phyloP scores from a whole-genome alignment of 2,797 vertebrate genomes.

The Tiaroga cobitis region DNA sequence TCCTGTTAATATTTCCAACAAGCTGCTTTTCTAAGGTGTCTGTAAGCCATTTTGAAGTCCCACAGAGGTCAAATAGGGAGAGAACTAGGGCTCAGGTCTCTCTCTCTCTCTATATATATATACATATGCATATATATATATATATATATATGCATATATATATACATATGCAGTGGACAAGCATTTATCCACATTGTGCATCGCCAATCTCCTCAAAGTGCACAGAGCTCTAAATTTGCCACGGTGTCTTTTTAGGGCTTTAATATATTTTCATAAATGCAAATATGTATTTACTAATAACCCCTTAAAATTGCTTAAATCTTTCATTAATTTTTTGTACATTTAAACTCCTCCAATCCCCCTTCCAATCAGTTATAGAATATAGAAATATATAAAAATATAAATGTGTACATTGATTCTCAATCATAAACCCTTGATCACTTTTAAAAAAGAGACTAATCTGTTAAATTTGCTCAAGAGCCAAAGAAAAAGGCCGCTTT shows the following conservation, averaged over 20 bases:
- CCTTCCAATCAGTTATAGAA: background rate
- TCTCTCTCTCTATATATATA: too few relatives aligned
- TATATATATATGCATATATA: slow-evolving; percentile 11
- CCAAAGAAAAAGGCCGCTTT: slow-evolving; percentile 44
- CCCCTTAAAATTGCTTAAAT: slow-evolving; percentile 24
- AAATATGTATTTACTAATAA: slow-evolving; percentile 26
- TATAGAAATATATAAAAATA: background rate
- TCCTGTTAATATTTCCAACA: slow-evolving; percentile 47
- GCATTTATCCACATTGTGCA: slow-evolving; percentile 43
- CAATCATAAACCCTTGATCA: background rate
- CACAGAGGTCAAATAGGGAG: slow-evolving; percentile 50
- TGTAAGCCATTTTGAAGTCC: slow-evolving; percentile 57
- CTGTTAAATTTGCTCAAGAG: slow-evolving; percentile 45
- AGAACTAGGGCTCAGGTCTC: slow-evolving; percentile 38
- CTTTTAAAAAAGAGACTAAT: slow-evolving; percentile 11
- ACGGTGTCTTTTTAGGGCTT: slow-evolving; percentile 57
- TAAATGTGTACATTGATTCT: background rate
- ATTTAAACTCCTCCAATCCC: slow-evolving; percentile 2
- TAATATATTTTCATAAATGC: slow-evolving; percentile 41
- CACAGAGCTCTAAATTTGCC: slow-evolving; percentile 48
- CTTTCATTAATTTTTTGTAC: background rate
- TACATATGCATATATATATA: slow-evolving; percentile 1
- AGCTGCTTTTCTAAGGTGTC: slow-evolving; percentile 61
- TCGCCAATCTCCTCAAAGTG: slow-evolving; percentile 48
- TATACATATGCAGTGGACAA: slow-evolving; percentile 47